A percentile compares a stretch with the other conserved stretches of the same genome.
These are phyloP conservation scores for Nezara viridula DNA, from an alignment of 2,888 invertebrate species.

Conservation along the genomic window DNA sequence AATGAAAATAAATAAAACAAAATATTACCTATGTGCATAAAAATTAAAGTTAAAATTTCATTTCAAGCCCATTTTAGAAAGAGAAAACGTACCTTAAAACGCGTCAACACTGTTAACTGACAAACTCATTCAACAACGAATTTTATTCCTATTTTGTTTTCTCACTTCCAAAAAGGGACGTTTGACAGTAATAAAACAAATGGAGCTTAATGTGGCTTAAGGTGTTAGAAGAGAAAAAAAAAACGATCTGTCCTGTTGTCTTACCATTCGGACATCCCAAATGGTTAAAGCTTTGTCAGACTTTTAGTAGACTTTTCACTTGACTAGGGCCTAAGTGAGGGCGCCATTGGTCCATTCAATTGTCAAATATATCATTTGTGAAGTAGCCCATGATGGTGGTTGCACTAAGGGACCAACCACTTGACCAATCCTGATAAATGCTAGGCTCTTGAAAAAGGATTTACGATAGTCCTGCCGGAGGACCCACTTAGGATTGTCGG, in stretches of 20 bases:
- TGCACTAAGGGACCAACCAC: slow-evolving; percentile 23
- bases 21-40: no score
- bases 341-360: slow-evolving; percentile 16
- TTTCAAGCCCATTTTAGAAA: no score
- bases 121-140: neutral
- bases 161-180: neutral
- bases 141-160: neutral
- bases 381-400: slow-evolving; percentile 16
- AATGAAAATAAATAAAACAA: no score
- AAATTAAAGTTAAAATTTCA: no score
- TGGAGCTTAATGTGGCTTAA: slow-evolving; percentile 7
- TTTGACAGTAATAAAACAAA: neutral
- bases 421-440: slow-evolving; percentile 30
- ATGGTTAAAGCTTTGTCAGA: slow-evolving; percentile 18
- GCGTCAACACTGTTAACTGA: no score
- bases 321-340: neutral
- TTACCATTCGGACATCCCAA: neutral
- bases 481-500: neutral
- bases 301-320: slow-evolving; percentile 21
- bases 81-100: no score
- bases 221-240: neutral
- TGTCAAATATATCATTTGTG: slow-evolving; percentile 23
- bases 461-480: slow-evolving; percentile 25
- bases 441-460: slow-evolving; percentile 5
- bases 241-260: neutral